Base-by-base conservation (phyloP, 1,140 invertebrate species). In the Tigriopus japonicus region DNA sequence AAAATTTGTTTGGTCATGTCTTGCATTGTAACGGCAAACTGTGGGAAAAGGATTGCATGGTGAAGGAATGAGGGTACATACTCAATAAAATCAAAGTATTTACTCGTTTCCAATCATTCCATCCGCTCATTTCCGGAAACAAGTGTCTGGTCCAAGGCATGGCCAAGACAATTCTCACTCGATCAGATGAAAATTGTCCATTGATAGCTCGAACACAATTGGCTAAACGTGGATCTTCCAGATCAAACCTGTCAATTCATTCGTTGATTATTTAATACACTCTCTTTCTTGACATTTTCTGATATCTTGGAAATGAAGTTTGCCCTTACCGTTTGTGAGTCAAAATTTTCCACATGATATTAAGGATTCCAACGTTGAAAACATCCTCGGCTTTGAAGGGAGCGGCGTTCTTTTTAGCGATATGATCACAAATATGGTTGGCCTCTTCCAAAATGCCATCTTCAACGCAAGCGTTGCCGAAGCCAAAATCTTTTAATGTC, bases 381-480 rank as follows among this genome's bases (percentile, higher is more conserved):
- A 35, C 28, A 53, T 40, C 23, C 21, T 12, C 41, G 15, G 9
- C 63, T 51, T n/a, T 24, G 35, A 12, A 64, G 9, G 15, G 55
- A 23, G 15, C 28, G 15, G 1, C 17, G n/a, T 58, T 40, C n/a
- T 58, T 40, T 58, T 58, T 62, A 49, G 62, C 43, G 6, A 63
- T 51, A 15, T 45, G 42, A 23, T 63, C 61, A 12, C 60, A 17
- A 55, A 65, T 66, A 17, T 62, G 62, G 9, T 59, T 54, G 14
- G 65, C 56, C 52, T 72, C 70, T 21, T 68, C 66, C n/a, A 68
- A 66, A 23, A 74, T 66, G 45, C 67, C 67, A 7, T 67, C 66
- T 61, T 73, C 71, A 41, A 74, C 67, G 17, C 55, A 65, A 1
- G 65, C 62, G 56, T 71, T 70, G 14, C 72, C 71, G 28, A 73